Evolutionary conservation across 2,797 vertebrate species (phyloP), one percentile per base, ranked within the genome.

Genomic region (Brotula barbata): DNA sequence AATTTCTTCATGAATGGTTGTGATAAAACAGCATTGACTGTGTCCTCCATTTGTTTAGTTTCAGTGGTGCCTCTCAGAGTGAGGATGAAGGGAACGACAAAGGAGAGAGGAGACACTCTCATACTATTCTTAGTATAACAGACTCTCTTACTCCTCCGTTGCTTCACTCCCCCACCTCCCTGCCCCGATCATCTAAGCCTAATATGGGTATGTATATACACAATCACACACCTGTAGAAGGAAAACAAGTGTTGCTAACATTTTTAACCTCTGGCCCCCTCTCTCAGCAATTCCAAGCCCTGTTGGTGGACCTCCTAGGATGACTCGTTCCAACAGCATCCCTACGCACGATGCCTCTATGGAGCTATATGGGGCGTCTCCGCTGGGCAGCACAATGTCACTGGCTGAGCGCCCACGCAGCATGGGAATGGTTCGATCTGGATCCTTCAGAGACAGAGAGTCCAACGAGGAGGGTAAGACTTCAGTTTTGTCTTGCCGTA

Each of bases 251-350:
- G 10, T n/a, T n/a, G n/a, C 41, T 5, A 52, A 19, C 16, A 0
- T 50, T 19, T 22, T 33, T 43, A 49, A 40, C 19, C 14, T 51
- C 22, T 13, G 2, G 64, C 36, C 54, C 13, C 69, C 69, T 37
- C 73, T 82, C 83, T 67, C 69, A 88, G 87, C 86, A 92, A 81
- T 85, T 23, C 80, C 88, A 33, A 89, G 88, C 31, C 94, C 95
- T 72, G 90, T 92, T 1, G 68, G 92, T 13, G 58, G 92, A 73
- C 81, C 94, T 68, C 94, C 95, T 0, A 93, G 94, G 80, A 98
- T 98, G 93, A 96, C 93, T 72, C 94, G 96, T 55, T 98, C 96
- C 86, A 98, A 97, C 93, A 98, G 96, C 92, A 98, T 98, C 86
- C 96, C 96, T 31, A 92, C 95, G 54, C 96, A 96, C 2, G 96